These are phyloP conservation scores for Pangasius sanitwongsei DNA, from an alignment of 2,797 vertebrate genomes.

Conservation along the genomic window DNA sequence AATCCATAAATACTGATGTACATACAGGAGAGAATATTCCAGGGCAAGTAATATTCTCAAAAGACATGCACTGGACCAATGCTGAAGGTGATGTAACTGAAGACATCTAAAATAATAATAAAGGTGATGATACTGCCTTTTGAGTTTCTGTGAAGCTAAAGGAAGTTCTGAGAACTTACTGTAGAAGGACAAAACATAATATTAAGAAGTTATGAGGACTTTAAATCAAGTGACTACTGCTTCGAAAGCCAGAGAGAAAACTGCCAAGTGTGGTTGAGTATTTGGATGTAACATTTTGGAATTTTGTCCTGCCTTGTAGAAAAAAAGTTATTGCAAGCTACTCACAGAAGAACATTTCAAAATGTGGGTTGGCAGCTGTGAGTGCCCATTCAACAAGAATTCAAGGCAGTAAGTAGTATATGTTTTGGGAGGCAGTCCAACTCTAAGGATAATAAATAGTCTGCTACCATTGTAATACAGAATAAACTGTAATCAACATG, in stretches of 20 bases:
- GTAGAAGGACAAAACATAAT: background rate
- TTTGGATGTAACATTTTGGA: constrained; percentile 8
- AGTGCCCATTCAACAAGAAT: background rate
- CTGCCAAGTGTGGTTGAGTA: background rate
- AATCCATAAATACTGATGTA: background rate
- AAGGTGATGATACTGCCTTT: background rate
- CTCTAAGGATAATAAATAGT: background rate
- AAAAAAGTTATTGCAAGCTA: background rate
- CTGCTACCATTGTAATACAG: background rate
- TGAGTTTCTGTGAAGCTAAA: background rate
- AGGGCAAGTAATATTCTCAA: background rate
- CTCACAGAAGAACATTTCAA: constrained; percentile 3
- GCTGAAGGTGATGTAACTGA: background rate
- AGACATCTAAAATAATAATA: background rate
- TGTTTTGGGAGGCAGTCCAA: background rate
- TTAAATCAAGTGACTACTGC: background rate
- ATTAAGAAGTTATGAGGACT: background rate
- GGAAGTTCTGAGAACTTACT: background rate
- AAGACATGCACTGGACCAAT: background rate
- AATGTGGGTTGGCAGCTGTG: background rate
- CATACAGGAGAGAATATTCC: background rate
- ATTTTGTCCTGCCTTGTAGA: background rate
- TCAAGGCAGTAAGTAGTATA: background rate
- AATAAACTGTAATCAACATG: background rate
- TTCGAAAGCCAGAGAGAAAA: constrained; percentile 3